These are phyloP conservation scores for Acholoe squamosa DNA, from an alignment of 2,888 invertebrate genomes.

Conservation along the genomic window DNA sequence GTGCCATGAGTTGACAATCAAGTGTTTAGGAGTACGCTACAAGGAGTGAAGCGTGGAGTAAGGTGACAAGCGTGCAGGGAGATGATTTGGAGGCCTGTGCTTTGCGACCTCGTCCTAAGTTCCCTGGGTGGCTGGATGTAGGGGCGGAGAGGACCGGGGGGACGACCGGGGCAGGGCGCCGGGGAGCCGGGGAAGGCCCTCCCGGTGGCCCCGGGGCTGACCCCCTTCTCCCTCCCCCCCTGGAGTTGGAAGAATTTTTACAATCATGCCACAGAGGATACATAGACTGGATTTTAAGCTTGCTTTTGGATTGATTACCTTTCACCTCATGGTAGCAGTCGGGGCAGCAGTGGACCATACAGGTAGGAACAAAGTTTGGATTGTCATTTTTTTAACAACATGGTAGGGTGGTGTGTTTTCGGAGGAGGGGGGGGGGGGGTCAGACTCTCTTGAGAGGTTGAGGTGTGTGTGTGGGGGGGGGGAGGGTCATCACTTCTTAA, in stretches of 20 bases:
- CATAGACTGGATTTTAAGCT: neutral
- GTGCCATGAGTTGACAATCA: neutral
- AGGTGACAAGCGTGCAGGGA: neutral
- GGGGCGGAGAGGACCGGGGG: neutral
- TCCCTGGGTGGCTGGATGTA: neutral
- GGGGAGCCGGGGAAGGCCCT: neutral
- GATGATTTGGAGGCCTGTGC: neutral
- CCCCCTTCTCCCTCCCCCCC: neutral
- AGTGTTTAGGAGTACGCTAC: conserved; percentile 19
- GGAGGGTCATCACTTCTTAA: too few species aligned
- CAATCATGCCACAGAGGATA: conserved; percentile 14
- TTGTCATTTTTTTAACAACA: too few species aligned
- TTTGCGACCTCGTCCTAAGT: too few species aligned
- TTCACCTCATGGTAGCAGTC: neutral
- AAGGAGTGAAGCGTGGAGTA: neutral
- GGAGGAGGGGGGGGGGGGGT: too few species aligned
- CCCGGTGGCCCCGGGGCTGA: neutral
- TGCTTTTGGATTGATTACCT: conserved; percentile 6
- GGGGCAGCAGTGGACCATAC: neutral
- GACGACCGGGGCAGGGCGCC: neutral
- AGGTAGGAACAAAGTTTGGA: neutral
- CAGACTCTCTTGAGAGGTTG: too few species aligned
- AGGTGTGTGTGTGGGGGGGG: too few species aligned
- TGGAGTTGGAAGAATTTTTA: neutral
- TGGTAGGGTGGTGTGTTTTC: too few species aligned